Percentiles rank a stretch among this genome's conserved stretches.
These are phyloP conservation scores for Notocelia uddmanniana DNA, from an alignment of 2,888 invertebrate genomes.

Conservation along the genomic window DNA sequence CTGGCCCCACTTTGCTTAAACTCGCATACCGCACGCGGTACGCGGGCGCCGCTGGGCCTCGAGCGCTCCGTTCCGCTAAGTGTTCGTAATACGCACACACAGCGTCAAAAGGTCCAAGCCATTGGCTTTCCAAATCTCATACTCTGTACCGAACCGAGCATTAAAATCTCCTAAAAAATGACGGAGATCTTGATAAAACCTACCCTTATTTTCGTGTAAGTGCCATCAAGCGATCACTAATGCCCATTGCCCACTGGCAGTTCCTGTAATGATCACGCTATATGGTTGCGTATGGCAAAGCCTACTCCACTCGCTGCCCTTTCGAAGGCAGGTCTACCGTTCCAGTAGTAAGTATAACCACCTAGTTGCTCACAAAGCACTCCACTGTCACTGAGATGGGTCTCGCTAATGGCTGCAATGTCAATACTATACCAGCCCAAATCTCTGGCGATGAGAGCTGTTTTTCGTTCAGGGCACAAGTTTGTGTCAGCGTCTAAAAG, in stretches of 20 bases:
- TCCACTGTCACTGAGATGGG: constrained; percentile 29
- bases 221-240: constrained; percentile 1
- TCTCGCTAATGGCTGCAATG: constrained; percentile 43
- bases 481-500: no score
- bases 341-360: no score
- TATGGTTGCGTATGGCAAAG: background rate
- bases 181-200: constrained; percentile 9
- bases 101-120: no score
- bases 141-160: constrained; percentile 39
- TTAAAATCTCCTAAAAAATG: constrained; percentile 21
- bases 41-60: no score
- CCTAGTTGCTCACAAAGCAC: constrained; percentile 34
- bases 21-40: no score
- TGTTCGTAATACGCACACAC: no score
- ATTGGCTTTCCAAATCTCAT: constrained; percentile 41
- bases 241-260: no score
- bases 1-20: no score
- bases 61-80: no score
- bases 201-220: background rate
- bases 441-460: background rate
- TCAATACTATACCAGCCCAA: constrained; percentile 21
- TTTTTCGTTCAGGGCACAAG: constrained; percentile 11
- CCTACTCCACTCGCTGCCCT: background rate
- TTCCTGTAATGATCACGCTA: background rate
- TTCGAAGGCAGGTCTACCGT: background rate